Percentiles rank a stretch among this genome's conserved stretches.
Evolutionary conservation across 2,888 invertebrate species (phyloP).

Genomic region (Notocelia uddmanniana): DNA sequence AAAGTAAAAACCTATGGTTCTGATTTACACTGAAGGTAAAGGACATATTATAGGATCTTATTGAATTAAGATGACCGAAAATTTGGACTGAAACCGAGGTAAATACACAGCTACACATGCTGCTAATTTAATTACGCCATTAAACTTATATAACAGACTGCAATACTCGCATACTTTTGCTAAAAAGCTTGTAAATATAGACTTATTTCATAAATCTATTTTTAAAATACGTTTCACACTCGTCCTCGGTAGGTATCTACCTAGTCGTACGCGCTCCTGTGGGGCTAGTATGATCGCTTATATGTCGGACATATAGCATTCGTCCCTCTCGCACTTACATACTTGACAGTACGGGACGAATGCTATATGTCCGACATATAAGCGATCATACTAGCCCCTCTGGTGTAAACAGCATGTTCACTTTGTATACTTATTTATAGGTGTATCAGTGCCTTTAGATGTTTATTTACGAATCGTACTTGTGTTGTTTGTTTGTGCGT

Average conservation of each 20-base stretch:
- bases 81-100: background rate
- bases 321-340: too few relatives aligned
- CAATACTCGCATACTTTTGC: too few relatives aligned
- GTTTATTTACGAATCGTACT: slow-evolving; percentile 19
- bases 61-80: too few relatives aligned
- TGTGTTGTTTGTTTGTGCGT: slow-evolving; percentile 48
- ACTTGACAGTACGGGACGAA: too few relatives aligned
- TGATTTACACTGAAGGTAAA: background rate
- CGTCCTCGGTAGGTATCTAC: background rate
- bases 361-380: too few relatives aligned
- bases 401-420: background rate
- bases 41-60: too few relatives aligned
- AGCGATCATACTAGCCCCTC: background rate
- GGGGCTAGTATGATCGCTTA: too few relatives aligned
- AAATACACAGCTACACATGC: background rate
- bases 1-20: background rate
- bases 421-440: background rate
- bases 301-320: too few relatives aligned
- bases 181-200: background rate
- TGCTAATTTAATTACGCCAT: too few relatives aligned
- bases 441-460: background rate
- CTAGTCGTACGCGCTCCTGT: too few relatives aligned
- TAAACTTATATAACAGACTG: too few relatives aligned
- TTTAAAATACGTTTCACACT: background rate
- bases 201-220: background rate